A percentile compares a stretch with the other conserved stretches of the same genome.
Conservation (phyloP, 2,797 vertebrate genomes). For the Echeneis naucrates region DNA sequence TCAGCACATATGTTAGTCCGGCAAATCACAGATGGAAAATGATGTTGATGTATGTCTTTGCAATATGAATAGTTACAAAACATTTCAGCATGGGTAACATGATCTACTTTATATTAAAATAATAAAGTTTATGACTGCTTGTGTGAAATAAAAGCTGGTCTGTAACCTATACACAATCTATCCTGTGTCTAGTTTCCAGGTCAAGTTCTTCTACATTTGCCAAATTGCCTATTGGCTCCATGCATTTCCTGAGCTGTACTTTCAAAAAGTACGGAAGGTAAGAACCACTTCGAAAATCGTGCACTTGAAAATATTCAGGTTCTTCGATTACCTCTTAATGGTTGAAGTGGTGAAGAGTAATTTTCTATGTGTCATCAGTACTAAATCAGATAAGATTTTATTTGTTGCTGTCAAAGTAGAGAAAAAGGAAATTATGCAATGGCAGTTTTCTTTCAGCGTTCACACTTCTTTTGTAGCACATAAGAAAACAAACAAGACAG, state of each 20-base stretch:
- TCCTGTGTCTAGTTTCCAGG: conserved; percentile 86
- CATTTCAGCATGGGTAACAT: not conserved
- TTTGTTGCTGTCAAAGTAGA: not conserved
- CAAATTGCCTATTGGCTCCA: conserved; percentile 92
- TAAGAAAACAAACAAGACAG: not conserved
- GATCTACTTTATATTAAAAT: not conserved
- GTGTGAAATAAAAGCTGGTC: not conserved
- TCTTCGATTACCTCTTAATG: not conserved
- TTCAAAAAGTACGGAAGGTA: conserved; percentile 90
- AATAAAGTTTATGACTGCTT: not conserved
- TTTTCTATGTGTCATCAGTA: not conserved
- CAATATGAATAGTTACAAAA: conserved; percentile 8
- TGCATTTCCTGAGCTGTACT: conserved; percentile 88
- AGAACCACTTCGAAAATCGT: conserved; percentile 18
- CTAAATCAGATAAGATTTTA: not conserved
- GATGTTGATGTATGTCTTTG: not conserved
- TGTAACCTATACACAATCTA: conserved; percentile 36
- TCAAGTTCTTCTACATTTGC: conserved; percentile 93
- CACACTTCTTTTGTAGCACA: not conserved
- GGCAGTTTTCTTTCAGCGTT: not conserved
- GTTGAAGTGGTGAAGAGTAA: not conserved
- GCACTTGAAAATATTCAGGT: not conserved
- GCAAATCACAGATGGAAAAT: not conserved
- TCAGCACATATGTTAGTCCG: no score
- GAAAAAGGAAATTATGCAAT: not conserved